A percentile compares a stretch with the other conserved stretches of the same genome.
These are phyloP conservation scores for Acanthurus lineatus DNA, from an alignment of 2,797 vertebrate genomes.

Conservation along the genomic window DNA sequence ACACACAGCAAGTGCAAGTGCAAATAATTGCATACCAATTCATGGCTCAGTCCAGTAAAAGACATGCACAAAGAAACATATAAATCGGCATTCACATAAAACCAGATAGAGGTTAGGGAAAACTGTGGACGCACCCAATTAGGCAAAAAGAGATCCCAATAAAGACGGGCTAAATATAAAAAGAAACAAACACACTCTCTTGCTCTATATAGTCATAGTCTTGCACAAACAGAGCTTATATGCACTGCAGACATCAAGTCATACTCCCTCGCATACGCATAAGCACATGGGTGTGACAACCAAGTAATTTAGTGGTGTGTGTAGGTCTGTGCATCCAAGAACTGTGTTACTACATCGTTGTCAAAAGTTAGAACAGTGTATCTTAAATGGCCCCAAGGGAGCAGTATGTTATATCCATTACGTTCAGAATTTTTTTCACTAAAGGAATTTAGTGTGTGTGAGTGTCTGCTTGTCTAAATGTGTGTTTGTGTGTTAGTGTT, in stretches of 20 bases:
- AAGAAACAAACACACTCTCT: slow-evolving; percentile 49
- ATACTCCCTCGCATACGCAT: slow-evolving; percentile 37
- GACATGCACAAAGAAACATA: slow-evolving; percentile 62
- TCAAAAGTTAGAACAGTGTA: slow-evolving; percentile 25
- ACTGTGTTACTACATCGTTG: slow-evolving; percentile 34
- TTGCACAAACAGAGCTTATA: slow-evolving; percentile 54
- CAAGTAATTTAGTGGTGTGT: slow-evolving; percentile 43
- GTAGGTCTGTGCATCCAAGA: slow-evolving; percentile 25
- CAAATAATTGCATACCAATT: slow-evolving; percentile 69
- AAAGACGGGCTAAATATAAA: slow-evolving; percentile 72
- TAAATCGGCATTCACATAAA: slow-evolving; percentile 74
- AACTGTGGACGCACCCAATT: slow-evolving; percentile 73
- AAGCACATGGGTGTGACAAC: slow-evolving; percentile 36
- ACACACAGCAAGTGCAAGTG: slow-evolving; percentile 50
- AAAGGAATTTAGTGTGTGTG: slow-evolving; percentile 7
- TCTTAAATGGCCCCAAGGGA: slow-evolving; percentile 23
- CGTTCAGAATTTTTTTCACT: slow-evolving; percentile 24
- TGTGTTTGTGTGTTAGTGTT: no score
- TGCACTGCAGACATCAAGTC: slow-evolving; percentile 32
- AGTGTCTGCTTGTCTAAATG: no score
- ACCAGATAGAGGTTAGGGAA: slow-evolving; percentile 63
- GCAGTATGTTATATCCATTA: slow-evolving; percentile 42
- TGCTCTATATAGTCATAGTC: slow-evolving; percentile 20
- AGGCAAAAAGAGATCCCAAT: slow-evolving; percentile 71
- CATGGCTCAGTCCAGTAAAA: slow-evolving; percentile 67